phyloP scores from a whole-genome alignment of 2,113 vertebrate genomes.

The Thymallus thymallus region DNA sequence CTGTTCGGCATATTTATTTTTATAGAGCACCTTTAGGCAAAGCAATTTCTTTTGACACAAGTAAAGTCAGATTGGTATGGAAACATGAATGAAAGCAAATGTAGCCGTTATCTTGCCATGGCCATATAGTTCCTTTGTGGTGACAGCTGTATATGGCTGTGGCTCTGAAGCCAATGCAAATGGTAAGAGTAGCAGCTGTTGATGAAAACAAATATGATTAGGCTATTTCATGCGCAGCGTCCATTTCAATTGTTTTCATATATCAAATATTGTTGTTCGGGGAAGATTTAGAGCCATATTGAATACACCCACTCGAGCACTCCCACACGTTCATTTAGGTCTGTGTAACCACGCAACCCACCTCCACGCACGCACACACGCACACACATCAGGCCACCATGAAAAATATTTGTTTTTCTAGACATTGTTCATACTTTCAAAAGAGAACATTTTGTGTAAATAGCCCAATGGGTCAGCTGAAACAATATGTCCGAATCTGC shows the following conservation, averaged over 20 bases:
- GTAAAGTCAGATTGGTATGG: conserved; percentile 7
- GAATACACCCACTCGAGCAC: background rate
- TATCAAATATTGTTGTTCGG: background rate
- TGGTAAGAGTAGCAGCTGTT: no score
- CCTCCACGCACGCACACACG: background rate
- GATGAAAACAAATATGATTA: background rate
- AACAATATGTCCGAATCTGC: background rate
- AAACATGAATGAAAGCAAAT: background rate
- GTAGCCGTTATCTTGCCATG: conserved; percentile 5
- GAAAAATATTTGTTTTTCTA: background rate
- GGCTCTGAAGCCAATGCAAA: no score
- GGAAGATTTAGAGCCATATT: background rate
- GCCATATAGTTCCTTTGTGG: no score
- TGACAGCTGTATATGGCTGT: background rate
- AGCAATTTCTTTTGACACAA: conserved; percentile 1
- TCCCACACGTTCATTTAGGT: background rate
- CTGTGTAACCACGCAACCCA: background rate
- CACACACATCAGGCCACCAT: background rate
- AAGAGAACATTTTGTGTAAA: background rate
- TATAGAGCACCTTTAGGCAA: conserved; percentile 10
- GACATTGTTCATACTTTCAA: background rate
- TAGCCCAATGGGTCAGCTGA: background rate
- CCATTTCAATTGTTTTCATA: conserved; percentile 8
- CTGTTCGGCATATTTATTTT: background rate
- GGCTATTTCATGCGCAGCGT: conserved; percentile 1